Base-by-base conservation (phyloP, 2,888 invertebrate species). In the Drosophila meridiana region DNA sequence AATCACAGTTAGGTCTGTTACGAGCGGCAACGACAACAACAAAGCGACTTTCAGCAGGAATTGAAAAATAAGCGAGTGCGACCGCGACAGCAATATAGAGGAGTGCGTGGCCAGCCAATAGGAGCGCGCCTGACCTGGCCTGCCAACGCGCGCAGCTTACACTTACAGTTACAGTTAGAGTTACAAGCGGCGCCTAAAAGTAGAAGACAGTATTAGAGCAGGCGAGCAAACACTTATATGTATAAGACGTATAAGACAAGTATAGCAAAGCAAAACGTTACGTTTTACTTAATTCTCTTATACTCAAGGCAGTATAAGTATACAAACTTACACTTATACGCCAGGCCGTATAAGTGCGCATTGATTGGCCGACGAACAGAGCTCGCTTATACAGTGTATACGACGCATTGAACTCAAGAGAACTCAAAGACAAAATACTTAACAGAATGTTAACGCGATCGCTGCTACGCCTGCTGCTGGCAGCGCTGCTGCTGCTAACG, bases 1-100 rank as follows among this genome's bases (percentile, higher is more conserved):
- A 90, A 90, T 90, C 90, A 90, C 76, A 83, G 82, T 56, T 75
- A 78, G 75, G 76, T 74, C 81, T 79, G 74, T 64, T 53, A 50
- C 68, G 57, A 60, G 36, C 65, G 68, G 52, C 68, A 71, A 8
- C 32, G 30, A 38, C 6, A 63, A 20, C n/a, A 55, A 34, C 38
- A 60, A 69, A 58, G 48, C 28, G 43, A 47, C 61, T 40, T 52
- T 2, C 30, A 30, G 8, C 30, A 8, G 30, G n/a, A 38, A 74
- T 78, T 76, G 65, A 83, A 82, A 82, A 82, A 80, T 73, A 87
- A 81, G 67, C 73, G 70, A 64, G 76, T 8, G 40, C 2, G 40
- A 55, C 5, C 59, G 78, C 20, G 52, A 52, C 0, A 36, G n/a
- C 1, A 5, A 6, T 20, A 34, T 26, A 13, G 52, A 7, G 13